A percentile compares a stretch with the other conserved stretches of the same genome.
Conservation (phyloP, 2,797 vertebrate genomes). For the Rhinogobio ventralis region DNA sequence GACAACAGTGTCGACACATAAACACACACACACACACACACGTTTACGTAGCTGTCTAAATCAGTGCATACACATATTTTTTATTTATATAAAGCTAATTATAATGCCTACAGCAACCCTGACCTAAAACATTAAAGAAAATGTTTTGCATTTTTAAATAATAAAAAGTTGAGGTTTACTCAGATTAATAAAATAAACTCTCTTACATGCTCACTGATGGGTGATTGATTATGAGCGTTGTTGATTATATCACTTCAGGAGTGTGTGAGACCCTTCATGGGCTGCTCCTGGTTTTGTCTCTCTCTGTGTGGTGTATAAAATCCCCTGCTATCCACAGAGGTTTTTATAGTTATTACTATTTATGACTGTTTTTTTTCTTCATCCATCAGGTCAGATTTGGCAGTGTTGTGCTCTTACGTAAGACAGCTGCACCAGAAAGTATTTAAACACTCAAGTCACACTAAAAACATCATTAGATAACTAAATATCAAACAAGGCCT, state of each 20-base stretch:
- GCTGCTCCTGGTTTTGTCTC: not conserved
- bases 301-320: slow-evolving; percentile 30
- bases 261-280: not conserved
- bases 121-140: not conserved
- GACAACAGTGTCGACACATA: slow-evolving; percentile 1
- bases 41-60: not conserved
- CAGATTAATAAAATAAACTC: no score
- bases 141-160: not conserved
- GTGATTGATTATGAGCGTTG: no score
- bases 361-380: not conserved
- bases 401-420: not conserved
- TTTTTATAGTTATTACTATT: not conserved
- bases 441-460: not conserved
- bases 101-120: not conserved
- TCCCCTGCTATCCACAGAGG: slow-evolving; percentile 1
- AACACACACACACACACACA: not conserved
- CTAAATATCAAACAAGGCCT: not conserved
- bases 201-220: no score
- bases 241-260: not conserved
- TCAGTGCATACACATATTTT: not conserved
- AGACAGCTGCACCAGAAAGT: not conserved
- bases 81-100: not conserved
- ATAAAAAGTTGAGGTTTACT: not conserved
- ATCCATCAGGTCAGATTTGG: not conserved
- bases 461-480: not conserved